Evolutionary conservation across 2,888 invertebrate genomes (phyloP).

Genomic region (Spilarctia lutea): DNA sequence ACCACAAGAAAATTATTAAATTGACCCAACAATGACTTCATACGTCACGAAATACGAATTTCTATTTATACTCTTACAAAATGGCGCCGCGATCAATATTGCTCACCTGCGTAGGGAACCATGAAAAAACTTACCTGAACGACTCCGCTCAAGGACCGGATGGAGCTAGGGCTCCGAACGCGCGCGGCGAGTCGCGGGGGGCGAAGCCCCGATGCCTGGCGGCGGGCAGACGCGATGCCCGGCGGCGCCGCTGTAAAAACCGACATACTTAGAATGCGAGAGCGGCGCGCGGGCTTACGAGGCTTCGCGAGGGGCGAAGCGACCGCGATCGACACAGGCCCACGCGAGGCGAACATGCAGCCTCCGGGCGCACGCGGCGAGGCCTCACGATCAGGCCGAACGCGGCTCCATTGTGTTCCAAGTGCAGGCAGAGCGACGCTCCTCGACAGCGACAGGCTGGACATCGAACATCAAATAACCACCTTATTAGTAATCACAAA

Average conservation of each 20-base stretch:
- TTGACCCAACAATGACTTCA: constrained; percentile 6
- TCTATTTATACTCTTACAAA: constrained; percentile 68
- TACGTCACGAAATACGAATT: constrained; percentile 25
- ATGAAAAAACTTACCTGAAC: constrained; percentile 77
- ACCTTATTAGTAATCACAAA: constrained; percentile 83
- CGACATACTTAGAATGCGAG: constrained; percentile 79
- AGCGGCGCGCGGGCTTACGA: constrained; percentile 78
- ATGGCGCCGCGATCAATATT: constrained; percentile 78
- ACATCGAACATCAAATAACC: constrained; percentile 69
- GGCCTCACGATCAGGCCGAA: constrained; percentile 78
- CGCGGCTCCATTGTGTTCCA: constrained; percentile 59
- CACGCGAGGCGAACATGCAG: constrained; percentile 80
- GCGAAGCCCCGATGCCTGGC: constrained; percentile 78
- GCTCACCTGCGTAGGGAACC: constrained; percentile 67
- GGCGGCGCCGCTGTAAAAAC: constrained; percentile 82
- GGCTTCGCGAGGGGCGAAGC: constrained; percentile 75
- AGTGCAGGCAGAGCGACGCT: constrained; percentile 54
- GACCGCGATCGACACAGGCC: constrained; percentile 73
- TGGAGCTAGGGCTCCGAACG: constrained; percentile 85
- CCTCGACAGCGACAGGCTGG: constrained; percentile 40
- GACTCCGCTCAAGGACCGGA: constrained; percentile 67
- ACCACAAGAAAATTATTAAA: not conserved
- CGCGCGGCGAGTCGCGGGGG: constrained; percentile 79
- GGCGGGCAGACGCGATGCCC: constrained; percentile 78
- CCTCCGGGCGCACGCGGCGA: constrained; percentile 80